A percentile compares a stretch with the other conserved stretches of the same genome.
These are phyloP conservation scores for Philypnodon macrostomus DNA, from an alignment of 2,797 vertebrate species.

Conservation along the genomic window DNA sequence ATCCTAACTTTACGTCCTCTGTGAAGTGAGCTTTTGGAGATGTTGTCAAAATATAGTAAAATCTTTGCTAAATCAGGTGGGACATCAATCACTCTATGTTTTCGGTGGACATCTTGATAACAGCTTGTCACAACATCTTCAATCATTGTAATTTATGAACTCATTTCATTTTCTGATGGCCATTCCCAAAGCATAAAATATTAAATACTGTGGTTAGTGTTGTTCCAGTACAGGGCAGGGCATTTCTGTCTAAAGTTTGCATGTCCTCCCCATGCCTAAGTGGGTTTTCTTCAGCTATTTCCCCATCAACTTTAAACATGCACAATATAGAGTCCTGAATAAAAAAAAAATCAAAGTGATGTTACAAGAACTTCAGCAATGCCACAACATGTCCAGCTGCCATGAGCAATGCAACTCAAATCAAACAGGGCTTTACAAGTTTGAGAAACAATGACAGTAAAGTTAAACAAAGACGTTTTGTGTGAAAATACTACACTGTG, in stretches of 20 bases:
- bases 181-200: neutral
- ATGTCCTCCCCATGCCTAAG: too few relatives aligned
- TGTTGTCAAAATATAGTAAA: neutral
- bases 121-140: constrained; percentile 10
- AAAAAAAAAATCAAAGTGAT: too few relatives aligned
- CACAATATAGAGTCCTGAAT: too few relatives aligned
- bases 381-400: too few relatives aligned
- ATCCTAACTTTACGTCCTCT: neutral
- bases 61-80: neutral
- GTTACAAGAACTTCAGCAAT: too few relatives aligned
- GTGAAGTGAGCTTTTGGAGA: neutral
- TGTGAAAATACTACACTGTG: neutral
- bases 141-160: constrained; percentile 3
- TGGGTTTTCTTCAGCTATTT: too few relatives aligned
- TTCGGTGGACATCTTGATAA: constrained; percentile 1
- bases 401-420: neutral
- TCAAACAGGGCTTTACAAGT: too few relatives aligned
- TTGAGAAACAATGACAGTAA: too few relatives aligned
- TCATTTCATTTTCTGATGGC: neutral
- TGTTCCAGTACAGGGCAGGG: too few relatives aligned
- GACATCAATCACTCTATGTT: constrained; percentile 4
- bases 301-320: too few relatives aligned
- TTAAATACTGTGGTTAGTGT: too few relatives aligned
- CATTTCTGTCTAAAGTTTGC: too few relatives aligned
- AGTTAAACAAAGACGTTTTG: neutral